Percentiles rank a stretch among this genome's conserved stretches.
phyloP scores from a whole-genome alignment of 1,140 invertebrate genomes.

The Bacillus rossius region DNA sequence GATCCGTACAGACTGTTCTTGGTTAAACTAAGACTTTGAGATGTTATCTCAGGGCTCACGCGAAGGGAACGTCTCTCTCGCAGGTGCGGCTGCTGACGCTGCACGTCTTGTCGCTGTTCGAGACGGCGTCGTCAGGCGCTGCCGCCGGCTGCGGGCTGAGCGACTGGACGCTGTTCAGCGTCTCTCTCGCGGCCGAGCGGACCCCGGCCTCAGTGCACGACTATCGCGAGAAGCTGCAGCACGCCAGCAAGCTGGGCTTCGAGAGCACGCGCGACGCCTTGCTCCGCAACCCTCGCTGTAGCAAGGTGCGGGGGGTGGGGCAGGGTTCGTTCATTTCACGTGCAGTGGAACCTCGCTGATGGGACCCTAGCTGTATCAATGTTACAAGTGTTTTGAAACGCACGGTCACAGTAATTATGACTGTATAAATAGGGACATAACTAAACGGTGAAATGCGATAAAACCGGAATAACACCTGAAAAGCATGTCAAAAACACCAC shows the following conservation, averaged over 20 bases:
- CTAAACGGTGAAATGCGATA: no score
- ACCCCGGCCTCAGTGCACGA: constrained; percentile 60
- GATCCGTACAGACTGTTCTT: no score
- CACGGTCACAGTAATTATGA: no score
- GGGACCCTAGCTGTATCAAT: no score
- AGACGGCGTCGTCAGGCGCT: constrained; percentile 35
- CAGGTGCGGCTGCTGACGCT: constrained; percentile 60
- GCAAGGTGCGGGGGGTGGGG: not conserved
- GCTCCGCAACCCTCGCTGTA: not conserved
- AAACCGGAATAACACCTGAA: no score
- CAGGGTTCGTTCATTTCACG: no score
- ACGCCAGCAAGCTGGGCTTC: constrained; percentile 62
- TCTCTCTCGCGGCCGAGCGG: constrained; percentile 64
- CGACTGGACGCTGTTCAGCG: constrained; percentile 50
- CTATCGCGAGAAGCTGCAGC: constrained; percentile 69
- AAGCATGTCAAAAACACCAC: no score
- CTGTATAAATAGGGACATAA: no score
- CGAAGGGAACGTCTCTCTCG: no score
- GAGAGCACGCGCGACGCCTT: not conserved
- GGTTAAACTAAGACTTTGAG: no score
- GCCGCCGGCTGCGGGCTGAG: constrained; percentile 35
- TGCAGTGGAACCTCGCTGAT: no score
- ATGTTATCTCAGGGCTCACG: constrained; percentile 20
- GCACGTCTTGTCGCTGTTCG: constrained; percentile 67
- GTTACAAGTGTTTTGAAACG: no score